Conservation (phyloP, 1,140 invertebrate species). For the Brachionus koreanus region DNA sequence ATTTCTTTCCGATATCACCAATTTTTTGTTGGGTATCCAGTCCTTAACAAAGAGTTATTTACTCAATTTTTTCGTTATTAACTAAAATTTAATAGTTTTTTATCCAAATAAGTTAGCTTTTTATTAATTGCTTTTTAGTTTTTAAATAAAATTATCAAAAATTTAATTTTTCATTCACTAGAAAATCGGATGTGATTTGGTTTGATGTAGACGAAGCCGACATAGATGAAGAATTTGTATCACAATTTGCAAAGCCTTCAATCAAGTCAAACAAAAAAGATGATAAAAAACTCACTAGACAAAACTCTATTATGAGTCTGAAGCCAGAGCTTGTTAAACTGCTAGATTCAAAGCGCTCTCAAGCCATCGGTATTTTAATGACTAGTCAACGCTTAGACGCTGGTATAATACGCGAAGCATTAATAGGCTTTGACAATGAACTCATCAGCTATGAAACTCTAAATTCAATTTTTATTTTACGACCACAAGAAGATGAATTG, state of each 20-base stretch:
- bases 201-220: conserved; percentile 70
- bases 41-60: no score
- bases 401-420: conserved; percentile 64
- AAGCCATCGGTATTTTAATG: conserved; percentile 87
- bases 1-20: no score
- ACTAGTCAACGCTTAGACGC: conserved; percentile 87
- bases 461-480: conserved; percentile 60
- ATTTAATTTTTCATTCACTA: neutral
- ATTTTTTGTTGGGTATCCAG: no score
- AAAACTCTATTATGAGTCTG: neutral
- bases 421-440: conserved; percentile 87
- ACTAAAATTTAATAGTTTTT: no score
- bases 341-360: conserved; percentile 83
- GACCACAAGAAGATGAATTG: conserved; percentile 77
- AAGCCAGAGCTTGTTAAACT: conserved; percentile 74
- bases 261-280: conserved; percentile 57
- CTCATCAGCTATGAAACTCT: conserved; percentile 75
- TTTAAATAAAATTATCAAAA: no score
- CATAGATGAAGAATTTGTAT: conserved; percentile 76
- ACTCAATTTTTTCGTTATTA: no score
- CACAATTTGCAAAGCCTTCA: conserved; percentile 80
- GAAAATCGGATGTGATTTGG: conserved; percentile 61
- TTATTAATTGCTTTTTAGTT: no score
- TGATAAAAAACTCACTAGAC: neutral
- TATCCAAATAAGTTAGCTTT: no score